These are phyloP conservation scores for Brotogeris chrysoptera DNA, from an alignment of 2,797 vertebrate species.

Conservation along the genomic window DNA sequence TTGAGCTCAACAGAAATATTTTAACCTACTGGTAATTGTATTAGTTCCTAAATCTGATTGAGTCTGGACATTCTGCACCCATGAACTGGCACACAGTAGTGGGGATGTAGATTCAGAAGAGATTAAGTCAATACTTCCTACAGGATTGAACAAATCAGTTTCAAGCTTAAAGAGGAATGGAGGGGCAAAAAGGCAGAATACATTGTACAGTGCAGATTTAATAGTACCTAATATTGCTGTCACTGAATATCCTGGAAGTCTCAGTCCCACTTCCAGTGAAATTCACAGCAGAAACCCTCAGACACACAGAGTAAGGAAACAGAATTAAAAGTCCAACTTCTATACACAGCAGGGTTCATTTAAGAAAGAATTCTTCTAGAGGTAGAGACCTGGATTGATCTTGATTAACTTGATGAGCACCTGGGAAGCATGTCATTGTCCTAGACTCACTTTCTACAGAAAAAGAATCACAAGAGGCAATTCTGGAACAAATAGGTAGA, in stretches of 20 bases:
- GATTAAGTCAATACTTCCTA: slow-evolving; percentile 36
- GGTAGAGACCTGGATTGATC: not conserved
- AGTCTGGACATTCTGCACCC: not conserved
- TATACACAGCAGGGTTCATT: not conserved
- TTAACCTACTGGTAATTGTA: slow-evolving; percentile 3
- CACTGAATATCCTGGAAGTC: not conserved
- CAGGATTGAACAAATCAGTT: slow-evolving; percentile 21
- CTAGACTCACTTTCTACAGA: not conserved
- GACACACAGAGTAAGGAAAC: not conserved
- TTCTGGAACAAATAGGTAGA: not conserved
- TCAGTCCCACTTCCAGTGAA: not conserved
- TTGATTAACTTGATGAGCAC: not conserved
- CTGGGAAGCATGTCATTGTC: not conserved
- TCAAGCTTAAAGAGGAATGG: not conserved
- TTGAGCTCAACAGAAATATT: not conserved
- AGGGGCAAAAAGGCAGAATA: not conserved
- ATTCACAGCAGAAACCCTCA: not conserved
- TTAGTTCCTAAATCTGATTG: slow-evolving; percentile 45
- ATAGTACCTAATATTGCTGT: not conserved
- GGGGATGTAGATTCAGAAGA: not conserved
- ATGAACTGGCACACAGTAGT: not conserved
- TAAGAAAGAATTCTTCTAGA: not conserved
- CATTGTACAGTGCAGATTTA: not conserved
- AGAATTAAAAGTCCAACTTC: not conserved
- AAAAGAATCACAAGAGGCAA: not conserved